Conservation (phyloP, 2,797 vertebrate genomes). For the Sandelia bainsii region DNA sequence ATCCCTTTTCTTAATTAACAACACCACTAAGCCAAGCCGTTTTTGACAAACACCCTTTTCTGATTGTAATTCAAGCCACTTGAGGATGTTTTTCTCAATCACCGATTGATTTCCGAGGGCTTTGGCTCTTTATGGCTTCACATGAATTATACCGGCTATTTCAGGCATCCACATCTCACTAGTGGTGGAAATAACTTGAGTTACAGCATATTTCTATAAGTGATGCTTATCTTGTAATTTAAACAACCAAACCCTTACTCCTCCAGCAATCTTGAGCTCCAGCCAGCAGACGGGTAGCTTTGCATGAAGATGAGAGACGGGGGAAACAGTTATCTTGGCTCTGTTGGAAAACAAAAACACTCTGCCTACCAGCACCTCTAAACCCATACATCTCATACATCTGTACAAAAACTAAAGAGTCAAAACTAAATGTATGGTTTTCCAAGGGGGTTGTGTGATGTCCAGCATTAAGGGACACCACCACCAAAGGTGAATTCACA, state of each 20-base stretch:
- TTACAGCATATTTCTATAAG: conserved; percentile 20
- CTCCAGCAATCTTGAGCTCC: background rate
- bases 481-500: background rate
- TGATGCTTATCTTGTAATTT: background rate
- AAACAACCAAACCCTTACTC: no score
- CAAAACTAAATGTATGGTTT: no score
- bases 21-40: conserved; percentile 37
- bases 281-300: background rate
- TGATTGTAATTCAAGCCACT: conserved; percentile 61
- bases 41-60: conserved; percentile 60
- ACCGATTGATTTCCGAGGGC: conserved; percentile 65
- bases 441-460: no score
- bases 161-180: conserved; percentile 33
- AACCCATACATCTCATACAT: no score
- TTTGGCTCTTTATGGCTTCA: conserved; percentile 50
- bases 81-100: conserved; percentile 62
- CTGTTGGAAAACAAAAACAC: background rate
- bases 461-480: no score
- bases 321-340: background rate
- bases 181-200: conserved; percentile 25
- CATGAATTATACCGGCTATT: conserved; percentile 51
- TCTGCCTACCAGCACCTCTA: no score
- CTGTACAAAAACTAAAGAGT: no score
- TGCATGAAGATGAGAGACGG: background rate
- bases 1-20: conserved; percentile 72